phyloP scores from a whole-genome alignment of 2,113 vertebrate species.

The Xerus inauris region DNA sequence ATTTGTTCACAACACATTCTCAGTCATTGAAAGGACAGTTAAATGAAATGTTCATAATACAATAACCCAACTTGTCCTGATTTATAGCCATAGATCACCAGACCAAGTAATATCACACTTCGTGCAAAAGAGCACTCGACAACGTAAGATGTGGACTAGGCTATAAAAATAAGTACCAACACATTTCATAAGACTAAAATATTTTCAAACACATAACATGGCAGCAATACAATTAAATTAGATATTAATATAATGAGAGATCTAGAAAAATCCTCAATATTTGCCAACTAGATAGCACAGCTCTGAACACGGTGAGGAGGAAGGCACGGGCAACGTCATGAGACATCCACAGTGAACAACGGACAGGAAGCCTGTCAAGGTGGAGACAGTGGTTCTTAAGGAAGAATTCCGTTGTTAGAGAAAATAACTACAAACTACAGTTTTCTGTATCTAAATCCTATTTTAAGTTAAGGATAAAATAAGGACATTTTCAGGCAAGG shows the following conservation, averaged over 20 bases:
- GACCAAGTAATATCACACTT: not conserved
- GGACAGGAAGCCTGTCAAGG: not conserved
- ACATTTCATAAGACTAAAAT: not conserved
- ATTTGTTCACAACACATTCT: not conserved
- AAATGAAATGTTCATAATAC: not conserved
- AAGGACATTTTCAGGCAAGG: not conserved
- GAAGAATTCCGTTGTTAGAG: not conserved
- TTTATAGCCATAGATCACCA: not conserved
- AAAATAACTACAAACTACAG: not conserved
- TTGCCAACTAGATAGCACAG: not conserved
- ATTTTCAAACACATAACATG: not conserved
- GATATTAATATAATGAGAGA: not conserved
- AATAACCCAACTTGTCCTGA: not conserved
- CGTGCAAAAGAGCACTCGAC: not conserved
- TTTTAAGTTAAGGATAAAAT: not conserved
- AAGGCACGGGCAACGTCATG: not conserved
- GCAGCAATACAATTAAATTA: not conserved
- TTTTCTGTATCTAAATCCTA: not conserved
- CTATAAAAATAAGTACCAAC: not conserved
- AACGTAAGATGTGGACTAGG: not conserved
- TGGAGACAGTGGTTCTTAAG: not conserved
- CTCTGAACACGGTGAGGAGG: not conserved
- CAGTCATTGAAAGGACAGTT: not conserved
- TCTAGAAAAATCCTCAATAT: not conserved
- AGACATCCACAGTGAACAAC: not conserved